phyloP scores from a whole-genome alignment of 2,113 vertebrate genomes.

The Notarius quadriscutis region DNA sequence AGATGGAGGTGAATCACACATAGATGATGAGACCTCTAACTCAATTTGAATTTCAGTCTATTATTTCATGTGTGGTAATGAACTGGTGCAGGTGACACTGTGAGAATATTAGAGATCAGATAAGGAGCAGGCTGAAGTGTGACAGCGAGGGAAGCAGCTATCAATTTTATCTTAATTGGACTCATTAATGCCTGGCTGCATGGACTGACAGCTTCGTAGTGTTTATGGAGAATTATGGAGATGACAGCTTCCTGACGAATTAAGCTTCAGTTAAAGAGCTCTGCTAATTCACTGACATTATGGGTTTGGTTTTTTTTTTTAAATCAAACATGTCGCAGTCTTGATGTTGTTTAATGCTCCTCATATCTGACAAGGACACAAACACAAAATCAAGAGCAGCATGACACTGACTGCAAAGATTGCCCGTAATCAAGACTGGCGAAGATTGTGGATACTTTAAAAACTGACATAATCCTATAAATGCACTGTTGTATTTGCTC shows the following conservation, averaged over 20 bases:
- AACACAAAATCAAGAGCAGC: background rate
- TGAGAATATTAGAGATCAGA: slow-evolving; percentile 47
- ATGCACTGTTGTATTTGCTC: background rate
- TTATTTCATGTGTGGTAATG: slow-evolving; percentile 45
- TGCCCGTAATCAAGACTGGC: background rate
- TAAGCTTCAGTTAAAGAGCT: background rate
- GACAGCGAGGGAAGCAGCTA: slow-evolving; percentile 39
- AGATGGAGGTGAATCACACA: background rate
- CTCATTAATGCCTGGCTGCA: slow-evolving; percentile 49
- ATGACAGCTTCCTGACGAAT: slow-evolving; percentile 9
- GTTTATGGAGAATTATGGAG: background rate
- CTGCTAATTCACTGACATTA: background rate
- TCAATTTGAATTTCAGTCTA: slow-evolving; percentile 4
- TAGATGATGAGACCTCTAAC: slow-evolving; percentile 1
- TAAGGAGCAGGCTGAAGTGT: slow-evolving; percentile 50
- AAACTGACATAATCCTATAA: background rate
- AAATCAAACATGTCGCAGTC: background rate
- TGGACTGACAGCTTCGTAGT: slow-evolving; percentile 35
- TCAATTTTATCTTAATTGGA: slow-evolving; percentile 56
- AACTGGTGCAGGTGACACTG: slow-evolving; percentile 28
- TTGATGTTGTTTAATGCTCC: background rate
- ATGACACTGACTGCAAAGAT: background rate
- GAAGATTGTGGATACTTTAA: background rate
- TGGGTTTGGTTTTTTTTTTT: background rate
- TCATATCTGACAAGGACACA: background rate